phyloP scores from a whole-genome alignment of 2,113 vertebrate species.

The Pluvianellus socialis region DNA sequence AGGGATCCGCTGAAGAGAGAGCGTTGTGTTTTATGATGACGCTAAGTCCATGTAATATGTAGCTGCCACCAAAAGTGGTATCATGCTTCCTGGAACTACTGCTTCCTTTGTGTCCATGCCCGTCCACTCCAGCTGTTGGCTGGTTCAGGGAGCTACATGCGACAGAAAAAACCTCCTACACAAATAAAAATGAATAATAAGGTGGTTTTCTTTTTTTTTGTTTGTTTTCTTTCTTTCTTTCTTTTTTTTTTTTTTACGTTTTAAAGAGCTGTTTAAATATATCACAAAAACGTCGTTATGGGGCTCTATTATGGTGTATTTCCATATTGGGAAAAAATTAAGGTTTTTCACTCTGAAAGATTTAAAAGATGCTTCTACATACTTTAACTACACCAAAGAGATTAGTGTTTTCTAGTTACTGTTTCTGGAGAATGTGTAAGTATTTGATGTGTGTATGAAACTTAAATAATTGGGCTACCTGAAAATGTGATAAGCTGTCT shows the following conservation, averaged over 20 bases:
- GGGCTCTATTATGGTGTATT: background rate
- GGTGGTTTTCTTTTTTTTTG: background rate
- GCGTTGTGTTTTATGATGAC: background rate
- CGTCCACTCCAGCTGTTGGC: background rate
- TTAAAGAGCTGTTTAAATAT: background rate
- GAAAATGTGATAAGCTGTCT: background rate
- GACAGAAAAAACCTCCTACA: background rate
- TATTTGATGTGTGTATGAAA: background rate
- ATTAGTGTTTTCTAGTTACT: background rate
- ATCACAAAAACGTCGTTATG: background rate
- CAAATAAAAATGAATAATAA: background rate
- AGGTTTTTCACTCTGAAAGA: background rate
- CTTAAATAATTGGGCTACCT: background rate
- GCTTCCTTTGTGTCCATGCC: background rate
- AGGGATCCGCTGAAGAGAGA: background rate
- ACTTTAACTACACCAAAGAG: background rate
- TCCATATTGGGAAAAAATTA: background rate
- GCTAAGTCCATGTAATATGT: fast-evolving
- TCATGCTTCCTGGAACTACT: background rate
- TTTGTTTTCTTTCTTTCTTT: no score
- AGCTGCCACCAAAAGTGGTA: background rate
- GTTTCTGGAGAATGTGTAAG: background rate
- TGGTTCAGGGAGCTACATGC: background rate
- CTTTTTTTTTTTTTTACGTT: background rate
- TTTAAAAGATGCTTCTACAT: background rate